Percentiles rank a stretch among this genome's conserved stretches.
These are phyloP conservation scores for Spea multiplicata DNA, from an alignment of 2,113 vertebrate species.

Conservation along the genomic window DNA sequence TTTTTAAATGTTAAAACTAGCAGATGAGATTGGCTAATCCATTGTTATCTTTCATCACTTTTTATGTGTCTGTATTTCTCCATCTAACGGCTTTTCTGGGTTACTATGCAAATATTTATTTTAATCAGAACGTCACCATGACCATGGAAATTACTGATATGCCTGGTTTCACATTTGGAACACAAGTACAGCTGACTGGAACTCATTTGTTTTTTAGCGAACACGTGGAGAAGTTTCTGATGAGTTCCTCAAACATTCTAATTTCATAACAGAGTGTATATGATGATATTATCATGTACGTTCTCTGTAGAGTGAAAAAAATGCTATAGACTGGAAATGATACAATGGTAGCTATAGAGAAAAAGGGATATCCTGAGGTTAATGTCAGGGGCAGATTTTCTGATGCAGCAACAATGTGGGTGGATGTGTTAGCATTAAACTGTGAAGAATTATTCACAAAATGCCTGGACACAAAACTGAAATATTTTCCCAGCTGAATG, in stretches of 20 bases:
- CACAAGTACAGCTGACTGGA: not conserved
- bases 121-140: not conserved
- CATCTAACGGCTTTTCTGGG: not conserved
- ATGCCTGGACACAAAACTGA: not conserved
- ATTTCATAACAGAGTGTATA: not conserved
- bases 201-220: not conserved
- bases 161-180: not conserved
- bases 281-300: not conserved
- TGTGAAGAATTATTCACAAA: constrained; percentile 4
- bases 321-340: not conserved
- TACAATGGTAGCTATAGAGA: not conserved
- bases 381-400: not conserved
- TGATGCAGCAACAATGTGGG: not conserved
- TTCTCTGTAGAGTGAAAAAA: not conserved
- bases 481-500: not conserved
- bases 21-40: no score
- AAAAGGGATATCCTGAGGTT: not conserved
- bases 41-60: no score
- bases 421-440: constrained; percentile 2
- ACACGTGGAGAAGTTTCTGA: not conserved
- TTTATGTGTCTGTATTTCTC: no score
- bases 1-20: no score
- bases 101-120: constrained; percentile 5
- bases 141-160: not conserved
- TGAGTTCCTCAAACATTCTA: not conserved